phyloP scores from a whole-genome alignment of 2,888 invertebrate species.

The Sialis fuliginosa region DNA sequence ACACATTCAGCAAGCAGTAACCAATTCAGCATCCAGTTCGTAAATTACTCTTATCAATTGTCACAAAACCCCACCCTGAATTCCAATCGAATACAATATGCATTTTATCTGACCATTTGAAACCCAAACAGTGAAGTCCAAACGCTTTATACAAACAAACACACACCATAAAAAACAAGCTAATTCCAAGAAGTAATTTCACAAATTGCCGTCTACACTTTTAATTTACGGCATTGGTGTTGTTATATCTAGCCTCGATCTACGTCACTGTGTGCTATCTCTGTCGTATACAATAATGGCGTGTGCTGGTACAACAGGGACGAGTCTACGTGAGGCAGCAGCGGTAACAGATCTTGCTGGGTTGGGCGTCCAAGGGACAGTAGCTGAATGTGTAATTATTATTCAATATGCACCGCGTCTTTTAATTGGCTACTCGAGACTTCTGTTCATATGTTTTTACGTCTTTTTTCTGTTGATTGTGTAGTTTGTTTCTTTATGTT shows the following conservation, averaged over 20 bases:
- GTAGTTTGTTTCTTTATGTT: background rate
- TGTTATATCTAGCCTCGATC: background rate
- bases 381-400: slow-evolving; percentile 27
- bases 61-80: too few relatives aligned
- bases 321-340: background rate
- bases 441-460: slow-evolving; percentile 10
- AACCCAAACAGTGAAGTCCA: too few relatives aligned
- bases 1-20: too few relatives aligned
- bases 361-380: slow-evolving; percentile 14
- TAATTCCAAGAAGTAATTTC: slow-evolving; percentile 27
- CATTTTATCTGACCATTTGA: too few relatives aligned
- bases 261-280: background rate
- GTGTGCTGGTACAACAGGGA: background rate
- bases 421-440: slow-evolving; percentile 27
- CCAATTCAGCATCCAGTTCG: too few relatives aligned
- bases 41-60: too few relatives aligned
- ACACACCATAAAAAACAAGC: slow-evolving; percentile 3
- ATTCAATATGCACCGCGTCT: slow-evolving; percentile 29
- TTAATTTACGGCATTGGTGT: slow-evolving; percentile 16
- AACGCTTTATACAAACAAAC: too few relatives aligned
- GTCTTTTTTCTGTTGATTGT: slow-evolving; percentile 4
- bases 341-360: slow-evolving; percentile 5
- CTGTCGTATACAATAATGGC: background rate
- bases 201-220: slow-evolving; percentile 26
- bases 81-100: too few relatives aligned